Base-by-base conservation (phyloP, 2,113 vertebrate species). In the Neofelis nebulosa region DNA sequence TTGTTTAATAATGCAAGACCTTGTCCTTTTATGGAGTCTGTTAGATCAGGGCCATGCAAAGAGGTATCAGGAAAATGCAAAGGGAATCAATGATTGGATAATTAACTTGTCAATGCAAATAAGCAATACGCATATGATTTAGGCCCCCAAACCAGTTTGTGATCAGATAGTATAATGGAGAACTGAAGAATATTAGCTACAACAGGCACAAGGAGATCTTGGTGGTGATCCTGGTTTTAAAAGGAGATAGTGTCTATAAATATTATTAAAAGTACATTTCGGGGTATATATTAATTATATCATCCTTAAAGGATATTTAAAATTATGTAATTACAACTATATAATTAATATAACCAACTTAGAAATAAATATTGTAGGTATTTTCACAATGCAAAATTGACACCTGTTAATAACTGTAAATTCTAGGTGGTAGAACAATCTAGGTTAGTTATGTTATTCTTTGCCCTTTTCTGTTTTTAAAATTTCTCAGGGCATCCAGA, bases 391-490 rank as follows among this genome's bases (percentile, higher is more conserved):
- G 9, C 18, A 41, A 50, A 89, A 95, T 33, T 68, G 25, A 92
- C 33, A 81, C 33, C 36, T 92, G 0, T 52, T 86, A 90, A 87
- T 92, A 68, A 88, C 10, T 93, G 7, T 52, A 83, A 91, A 84
- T 78, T 95, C 38, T 86, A 50, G 14, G 25, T 79, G 48, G 3
- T 25, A 80, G 74, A 93, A 88, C 92, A 95, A 85, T n/a, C 9
- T 89, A 14, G 41, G 23, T 36, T 57, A 57, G 27, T 66, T 88
- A 86, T 16, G 38, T 38, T 90, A 79, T 63, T 80, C 63, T 93
- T 93, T 92, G 61, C 5, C 38, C 21, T 96, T 86, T 94, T 93
- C 52, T 65, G 29, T 48, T 74, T 93, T 88, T n/a, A 13, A 97
- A 92, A 12, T 52, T 61, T 63, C 29, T 31, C 65, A 61, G 19